Evolutionary conservation across 1,140 invertebrate species (phyloP), one percentile per base, ranked within the genome.

Genomic region (Drosophila asahinai): DNA sequence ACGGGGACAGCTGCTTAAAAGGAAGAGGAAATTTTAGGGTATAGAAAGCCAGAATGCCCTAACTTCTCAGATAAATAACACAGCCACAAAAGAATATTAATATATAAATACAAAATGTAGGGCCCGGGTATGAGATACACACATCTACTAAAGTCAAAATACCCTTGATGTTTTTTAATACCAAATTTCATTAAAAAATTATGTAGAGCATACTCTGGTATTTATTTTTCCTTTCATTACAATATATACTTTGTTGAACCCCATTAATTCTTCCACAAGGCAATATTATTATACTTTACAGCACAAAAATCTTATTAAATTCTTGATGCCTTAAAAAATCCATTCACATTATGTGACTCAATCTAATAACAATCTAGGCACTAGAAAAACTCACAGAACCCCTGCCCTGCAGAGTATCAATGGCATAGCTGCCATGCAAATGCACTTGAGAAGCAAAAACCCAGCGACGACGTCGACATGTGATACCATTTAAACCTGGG

Each of bases 401-500:
- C 65, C 40, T 17, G 1, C 48, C 30, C 30, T 22, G n/a, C 36
- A 72, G 61, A 49, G 74, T 57, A 81, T 66, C 58, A 70, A 67
- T 75, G 68, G 54, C 63, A 77, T 77, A 64, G 71, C 61, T 82
- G 65, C 64, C 66, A 84, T 90, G 81, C 86, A 89, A 89, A 90
- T 89, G 66, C 81, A 79, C 84, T 89, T 64, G 74, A 81, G 63
- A 75, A 57, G 78, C 55, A 77, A 89, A 73, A 57, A 57, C 2
- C 36, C 40, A 67, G 25, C 61, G 52, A 57, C 74, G 74, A 64
- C 65, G 70, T 79, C 84, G 86, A 90, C 86, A 90, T 89, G 86
- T 89, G 86, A 89, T 89, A 89, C 82, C 86, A 90, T 89, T 89
- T 86, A 81, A 40, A 49, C 48, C 49, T 40, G 57, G 33, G n/a